Conservation (phyloP, 2,113 vertebrate species). For the Saguinus midas region DNA sequence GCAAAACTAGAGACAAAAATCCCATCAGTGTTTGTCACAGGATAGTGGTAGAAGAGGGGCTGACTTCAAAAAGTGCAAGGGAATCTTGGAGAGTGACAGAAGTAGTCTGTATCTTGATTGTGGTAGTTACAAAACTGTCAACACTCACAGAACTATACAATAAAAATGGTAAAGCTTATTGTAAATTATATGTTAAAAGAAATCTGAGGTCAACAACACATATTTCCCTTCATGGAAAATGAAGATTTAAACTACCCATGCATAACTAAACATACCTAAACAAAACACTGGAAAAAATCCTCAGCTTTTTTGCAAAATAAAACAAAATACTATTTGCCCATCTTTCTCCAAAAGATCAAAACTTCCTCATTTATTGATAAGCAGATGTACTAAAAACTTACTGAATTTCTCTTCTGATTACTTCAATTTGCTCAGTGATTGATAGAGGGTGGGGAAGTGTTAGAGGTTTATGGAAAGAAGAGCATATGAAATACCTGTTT, state of each 20-base stretch:
- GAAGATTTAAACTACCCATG: not conserved
- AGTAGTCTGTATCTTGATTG: not conserved
- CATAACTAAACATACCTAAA: not conserved
- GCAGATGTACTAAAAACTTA: not conserved
- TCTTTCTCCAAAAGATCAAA: constrained; percentile 21
- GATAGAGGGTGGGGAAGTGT: not conserved
- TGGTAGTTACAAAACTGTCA: not conserved
- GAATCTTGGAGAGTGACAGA: not conserved
- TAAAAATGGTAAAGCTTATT: not conserved
- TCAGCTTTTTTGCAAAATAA: constrained; percentile 36
- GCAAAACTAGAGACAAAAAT: constrained; percentile 4
- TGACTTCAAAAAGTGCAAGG: not conserved
- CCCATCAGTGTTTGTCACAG: not conserved
- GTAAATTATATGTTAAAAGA: not conserved
- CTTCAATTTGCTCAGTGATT: not conserved
- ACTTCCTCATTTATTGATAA: not conserved
- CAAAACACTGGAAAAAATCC: not conserved
- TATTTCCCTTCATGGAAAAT: not conserved
- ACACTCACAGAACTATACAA: not conserved
- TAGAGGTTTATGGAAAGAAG: not conserved
- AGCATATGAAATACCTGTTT: not conserved
- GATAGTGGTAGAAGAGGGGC: too few relatives aligned
- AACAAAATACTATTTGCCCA: not conserved
- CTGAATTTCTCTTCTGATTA: not conserved
- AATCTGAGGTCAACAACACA: not conserved